These are phyloP conservation scores for Drepana falcataria DNA, from an alignment of 2,888 invertebrate genomes.

Conservation along the genomic window DNA sequence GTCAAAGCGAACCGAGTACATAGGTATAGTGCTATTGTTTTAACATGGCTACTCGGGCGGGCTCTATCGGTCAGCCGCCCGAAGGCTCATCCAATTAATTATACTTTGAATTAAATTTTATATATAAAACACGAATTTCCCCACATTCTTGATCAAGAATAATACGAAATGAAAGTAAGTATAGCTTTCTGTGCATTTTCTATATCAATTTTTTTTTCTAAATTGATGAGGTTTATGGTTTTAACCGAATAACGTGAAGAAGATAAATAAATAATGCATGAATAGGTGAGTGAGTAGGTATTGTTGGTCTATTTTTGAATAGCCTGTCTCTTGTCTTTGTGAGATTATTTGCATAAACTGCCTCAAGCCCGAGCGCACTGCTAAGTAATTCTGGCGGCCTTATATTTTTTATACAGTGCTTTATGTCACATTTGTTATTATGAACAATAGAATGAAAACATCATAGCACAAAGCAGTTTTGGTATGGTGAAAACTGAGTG, in stretches of 20 bases:
- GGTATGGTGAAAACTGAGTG: too few relatives aligned
- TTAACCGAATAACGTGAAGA: neutral
- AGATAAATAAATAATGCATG: neutral
- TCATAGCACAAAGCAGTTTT: too few relatives aligned
- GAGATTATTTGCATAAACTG: neutral
- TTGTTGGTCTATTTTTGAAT: neutral
- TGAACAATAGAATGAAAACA: too few relatives aligned
- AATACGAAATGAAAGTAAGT: too few relatives aligned
- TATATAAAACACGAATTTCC: too few relatives aligned
- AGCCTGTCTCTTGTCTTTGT: neutral
- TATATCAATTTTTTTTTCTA: too few relatives aligned
- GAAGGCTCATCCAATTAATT: neutral
- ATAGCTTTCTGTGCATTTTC: too few relatives aligned
- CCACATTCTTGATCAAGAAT: too few relatives aligned
- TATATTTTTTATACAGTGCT: neutral
- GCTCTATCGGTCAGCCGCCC: conserved; percentile 32
- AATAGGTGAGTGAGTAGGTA: neutral
- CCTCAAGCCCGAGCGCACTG: neutral
- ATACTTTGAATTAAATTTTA: neutral
- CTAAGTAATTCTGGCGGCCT: neutral
- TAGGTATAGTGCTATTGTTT: conserved; percentile 52
- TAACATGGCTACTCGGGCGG: conserved; percentile 24
- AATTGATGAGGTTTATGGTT: neutral
- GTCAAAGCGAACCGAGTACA: conserved; percentile 49
- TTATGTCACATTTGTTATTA: too few relatives aligned